Evolutionary conservation across 2,888 invertebrate genomes (phyloP).

Genomic region (Dolichopus griseipennis): DNA sequence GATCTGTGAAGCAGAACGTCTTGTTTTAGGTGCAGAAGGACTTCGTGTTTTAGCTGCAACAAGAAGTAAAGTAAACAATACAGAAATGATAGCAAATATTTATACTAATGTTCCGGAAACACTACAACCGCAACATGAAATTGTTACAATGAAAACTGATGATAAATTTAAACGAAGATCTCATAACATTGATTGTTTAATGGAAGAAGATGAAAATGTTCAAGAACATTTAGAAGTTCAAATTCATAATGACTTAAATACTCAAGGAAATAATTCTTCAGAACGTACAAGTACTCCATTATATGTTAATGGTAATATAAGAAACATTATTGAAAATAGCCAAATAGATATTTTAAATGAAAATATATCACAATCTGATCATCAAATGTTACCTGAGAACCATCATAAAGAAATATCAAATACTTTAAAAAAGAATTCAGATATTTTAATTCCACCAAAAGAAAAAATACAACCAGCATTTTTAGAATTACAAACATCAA

Average conservation of each 20-base stretch:
- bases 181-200: slow-evolving; percentile 32
- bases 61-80: slow-evolving; percentile 39
- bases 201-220: slow-evolving; percentile 35
- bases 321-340: slow-evolving; percentile 15
- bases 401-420: background rate
- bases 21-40: slow-evolving; percentile 39
- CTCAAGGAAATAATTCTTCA: slow-evolving; percentile 20
- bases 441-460: slow-evolving; percentile 13
- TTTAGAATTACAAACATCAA: slow-evolving; percentile 5
- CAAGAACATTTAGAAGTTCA: slow-evolving; percentile 21
- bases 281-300: slow-evolving; percentile 35
- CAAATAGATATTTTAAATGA: background rate
- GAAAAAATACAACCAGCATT: slow-evolving; percentile 7
- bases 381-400: background rate
- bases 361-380: background rate
- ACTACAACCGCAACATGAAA: slow-evolving; percentile 52
- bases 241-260: slow-evolving; percentile 31
- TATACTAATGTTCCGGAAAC: slow-evolving; percentile 58
- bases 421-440: background rate
- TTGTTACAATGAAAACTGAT: slow-evolving; percentile 35
- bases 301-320: slow-evolving; percentile 36
- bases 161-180: slow-evolving; percentile 32
- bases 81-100: slow-evolving; percentile 48
- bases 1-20: slow-evolving; percentile 33
- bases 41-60: slow-evolving; percentile 26